Evolutionary conservation across 2,888 invertebrate species (phyloP).

Genomic region (Rhagium mordax): DNA sequence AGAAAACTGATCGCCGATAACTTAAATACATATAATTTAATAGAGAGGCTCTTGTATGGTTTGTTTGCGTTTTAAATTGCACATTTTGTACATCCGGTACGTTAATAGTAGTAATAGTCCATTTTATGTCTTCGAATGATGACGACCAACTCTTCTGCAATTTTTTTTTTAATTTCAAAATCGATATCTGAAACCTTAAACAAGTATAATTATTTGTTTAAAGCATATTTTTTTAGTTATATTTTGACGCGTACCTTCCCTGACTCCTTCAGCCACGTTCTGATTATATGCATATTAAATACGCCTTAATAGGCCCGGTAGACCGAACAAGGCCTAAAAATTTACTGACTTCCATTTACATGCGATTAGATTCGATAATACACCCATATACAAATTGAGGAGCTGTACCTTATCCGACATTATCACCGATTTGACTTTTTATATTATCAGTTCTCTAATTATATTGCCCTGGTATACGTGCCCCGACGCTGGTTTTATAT

Average conservation of each 20-base stretch:
- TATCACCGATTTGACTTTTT: constrained; percentile 36
- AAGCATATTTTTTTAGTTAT: too few species aligned
- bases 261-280: too few species aligned
- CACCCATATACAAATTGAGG: constrained; percentile 32
- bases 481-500: constrained; percentile 36
- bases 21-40: constrained; percentile 27
- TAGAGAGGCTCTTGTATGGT: neutral
- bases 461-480: constrained; percentile 28
- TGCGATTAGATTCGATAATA: constrained; percentile 25
- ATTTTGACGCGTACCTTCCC: too few species aligned
- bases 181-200: too few species aligned
- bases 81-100: neutral
- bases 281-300: constrained; percentile 1
- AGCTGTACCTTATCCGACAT: constrained; percentile 27
- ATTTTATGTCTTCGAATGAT: neutral
- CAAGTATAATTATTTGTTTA: too few species aligned
- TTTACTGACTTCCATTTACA: constrained; percentile 23
- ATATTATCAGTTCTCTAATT: constrained; percentile 29
- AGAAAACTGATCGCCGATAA: constrained; percentile 27
- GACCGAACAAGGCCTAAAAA: constrained; percentile 18
- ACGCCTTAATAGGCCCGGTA: constrained; percentile 14
- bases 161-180: too few species aligned
- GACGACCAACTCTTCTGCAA: too few species aligned
- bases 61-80: constrained; percentile 5
- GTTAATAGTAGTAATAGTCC: neutral